Evolutionary conservation across 2,888 invertebrate genomes (phyloP), one percentile per base, ranked within the genome.

Genomic region (Pseudococcus jackbeardsleyi): DNA sequence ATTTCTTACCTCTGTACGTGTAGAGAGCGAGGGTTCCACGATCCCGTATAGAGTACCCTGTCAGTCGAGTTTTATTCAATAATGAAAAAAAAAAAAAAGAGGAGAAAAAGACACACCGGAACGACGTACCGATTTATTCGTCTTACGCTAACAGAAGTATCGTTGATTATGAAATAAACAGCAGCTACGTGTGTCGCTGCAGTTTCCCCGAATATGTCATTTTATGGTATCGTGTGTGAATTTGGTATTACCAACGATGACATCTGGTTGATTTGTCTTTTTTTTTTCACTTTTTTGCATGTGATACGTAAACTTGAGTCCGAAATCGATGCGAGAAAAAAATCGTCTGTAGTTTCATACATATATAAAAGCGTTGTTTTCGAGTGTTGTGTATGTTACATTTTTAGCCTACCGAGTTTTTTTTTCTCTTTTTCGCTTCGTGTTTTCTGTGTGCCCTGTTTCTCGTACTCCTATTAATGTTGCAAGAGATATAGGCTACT

Each of bases 401-500:
- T 42, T 77, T 77, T 77, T 77, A 77, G 77, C 77, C 9, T 42
- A 9, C 11, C 19, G 17, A 22, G 39, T 77, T 77, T 84, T 50
- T 33, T 50, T 46, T 22, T 17, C 42, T 42, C 42, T 5, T 42
- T 42, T 5, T 42, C 42, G 6, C 9, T 42, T 8, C 9, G 42
- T 42, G 11, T 33, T 42, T 42, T 42, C 42, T 42, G 42, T 42
- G 11, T n/a, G n/a, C n/a, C n/a, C n/a, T 19, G n/a, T 48, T 17
- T 82, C n/a, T 39, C 84, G 33, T 85, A 85, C 8, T 46, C 84
- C 17, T 85, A 85, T 85, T 64, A 85, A 85, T 59, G 85, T 54
- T 15, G 64, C 22, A 64, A 59, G 59, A 54, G 85, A 85, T 85
- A 85, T 85, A 85, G 85, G 68, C 85, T 59, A 85, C 85, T 85